These are phyloP conservation scores for Eutolmus rufibarbis DNA, from an alignment of 2,888 invertebrate species.

Conservation along the genomic window DNA sequence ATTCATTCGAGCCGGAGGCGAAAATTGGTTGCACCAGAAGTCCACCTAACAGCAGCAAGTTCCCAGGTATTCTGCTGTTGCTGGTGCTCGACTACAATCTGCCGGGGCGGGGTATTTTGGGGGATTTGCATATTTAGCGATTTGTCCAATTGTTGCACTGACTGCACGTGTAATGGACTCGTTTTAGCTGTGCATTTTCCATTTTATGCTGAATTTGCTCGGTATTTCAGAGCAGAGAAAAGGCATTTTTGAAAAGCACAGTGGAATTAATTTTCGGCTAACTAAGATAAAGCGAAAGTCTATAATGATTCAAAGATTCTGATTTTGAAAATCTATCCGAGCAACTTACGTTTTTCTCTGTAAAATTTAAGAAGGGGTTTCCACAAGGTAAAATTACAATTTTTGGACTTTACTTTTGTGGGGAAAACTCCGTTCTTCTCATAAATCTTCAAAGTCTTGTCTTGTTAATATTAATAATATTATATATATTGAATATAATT, in stretches of 20 bases:
- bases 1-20: background rate
- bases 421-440: too few species aligned
- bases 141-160: background rate
- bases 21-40: background rate
- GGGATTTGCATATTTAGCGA: background rate
- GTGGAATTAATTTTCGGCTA: background rate
- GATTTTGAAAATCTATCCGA: background rate
- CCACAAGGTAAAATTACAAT: too few species aligned
- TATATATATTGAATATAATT: too few species aligned
- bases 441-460: too few species aligned
- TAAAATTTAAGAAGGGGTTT: too few species aligned
- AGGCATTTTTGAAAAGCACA: background rate
- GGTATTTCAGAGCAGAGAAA: background rate
- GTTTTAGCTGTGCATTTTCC: background rate
- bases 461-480: too few species aligned
- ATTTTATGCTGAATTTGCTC: background rate
- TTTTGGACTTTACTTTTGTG: too few species aligned
- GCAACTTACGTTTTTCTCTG: background rate
- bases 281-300: background rate
- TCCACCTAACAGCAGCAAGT: background rate
- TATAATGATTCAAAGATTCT: background rate
- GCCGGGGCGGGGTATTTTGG: background rate
- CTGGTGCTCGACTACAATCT: background rate
- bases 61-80: background rate
- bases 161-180: too few species aligned